phyloP scores from a whole-genome alignment of 2,113 vertebrate species.

The Triplophysa rosa region DNA sequence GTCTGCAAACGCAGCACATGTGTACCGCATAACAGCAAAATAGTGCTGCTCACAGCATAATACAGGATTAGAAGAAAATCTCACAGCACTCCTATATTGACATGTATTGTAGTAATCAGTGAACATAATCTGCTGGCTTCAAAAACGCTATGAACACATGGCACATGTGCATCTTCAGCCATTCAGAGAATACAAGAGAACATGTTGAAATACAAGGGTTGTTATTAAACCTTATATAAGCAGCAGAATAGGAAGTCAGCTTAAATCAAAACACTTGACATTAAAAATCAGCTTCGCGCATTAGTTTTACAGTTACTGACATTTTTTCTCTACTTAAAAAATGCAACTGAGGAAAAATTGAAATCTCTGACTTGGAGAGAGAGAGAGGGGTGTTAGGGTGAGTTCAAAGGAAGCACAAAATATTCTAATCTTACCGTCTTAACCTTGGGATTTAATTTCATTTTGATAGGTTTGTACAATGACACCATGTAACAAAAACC shows the following conservation, averaged over 20 bases:
- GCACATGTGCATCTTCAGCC: slow-evolving; percentile 18
- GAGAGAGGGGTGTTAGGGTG: background rate
- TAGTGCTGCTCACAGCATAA: slow-evolving; percentile 35
- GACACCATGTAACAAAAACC: background rate
- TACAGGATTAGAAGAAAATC: slow-evolving; percentile 49
- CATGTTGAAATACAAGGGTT: background rate
- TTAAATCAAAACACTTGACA: background rate
- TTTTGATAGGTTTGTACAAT: too few relatives aligned
- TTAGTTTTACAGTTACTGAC: too few relatives aligned
- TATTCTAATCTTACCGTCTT: background rate
- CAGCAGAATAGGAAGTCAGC: background rate
- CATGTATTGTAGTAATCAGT: slow-evolving; percentile 38
- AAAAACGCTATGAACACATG: slow-evolving; percentile 11
- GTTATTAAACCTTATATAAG: background rate
- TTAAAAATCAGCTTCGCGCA: too few relatives aligned
- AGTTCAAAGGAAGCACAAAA: background rate
- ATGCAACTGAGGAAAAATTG: too few relatives aligned
- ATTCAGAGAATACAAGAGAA: slow-evolving; percentile 4
- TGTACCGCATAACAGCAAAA: slow-evolving; percentile 12
- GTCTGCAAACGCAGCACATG: slow-evolving; percentile 18
- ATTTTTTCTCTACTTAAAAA: background rate
- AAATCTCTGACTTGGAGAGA: background rate
- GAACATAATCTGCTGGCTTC: slow-evolving; percentile 33
- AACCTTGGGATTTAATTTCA: background rate
- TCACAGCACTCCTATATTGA: slow-evolving; percentile 13